Conservation (phyloP, 1,140 invertebrate species). For the Eriosoma lanigerum region DNA sequence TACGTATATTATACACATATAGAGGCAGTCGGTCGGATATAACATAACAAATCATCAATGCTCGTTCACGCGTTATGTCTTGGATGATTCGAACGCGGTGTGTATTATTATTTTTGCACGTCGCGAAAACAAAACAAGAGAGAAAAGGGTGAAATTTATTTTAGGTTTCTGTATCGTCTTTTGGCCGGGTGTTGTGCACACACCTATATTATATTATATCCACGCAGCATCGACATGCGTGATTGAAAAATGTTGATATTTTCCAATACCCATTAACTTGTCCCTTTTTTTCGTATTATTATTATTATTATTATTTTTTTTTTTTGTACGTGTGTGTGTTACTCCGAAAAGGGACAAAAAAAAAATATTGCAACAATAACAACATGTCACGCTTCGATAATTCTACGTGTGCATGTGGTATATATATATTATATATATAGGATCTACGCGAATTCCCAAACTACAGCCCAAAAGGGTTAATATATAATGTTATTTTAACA, state of each 20-base stretch:
- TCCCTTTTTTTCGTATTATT: constrained; percentile 27
- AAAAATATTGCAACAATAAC: constrained; percentile 32
- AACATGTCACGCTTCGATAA: constrained; percentile 51
- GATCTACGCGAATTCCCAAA: constrained; percentile 36
- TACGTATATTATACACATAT: background rate
- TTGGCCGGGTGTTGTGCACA: constrained; percentile 30
- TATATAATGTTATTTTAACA: constrained; percentile 49
- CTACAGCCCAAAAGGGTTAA: constrained; percentile 32
- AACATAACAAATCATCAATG: constrained; percentile 46
- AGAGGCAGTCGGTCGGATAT: background rate
- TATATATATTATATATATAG: background rate
- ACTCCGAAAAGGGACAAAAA: background rate
- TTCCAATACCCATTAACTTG: constrained; percentile 47
- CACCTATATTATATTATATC: background rate
- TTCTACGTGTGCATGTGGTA: background rate
- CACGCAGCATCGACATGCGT: background rate
- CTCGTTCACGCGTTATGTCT: constrained; percentile 47
- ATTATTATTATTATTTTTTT: constrained; percentile 15
- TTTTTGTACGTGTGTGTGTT: background rate
- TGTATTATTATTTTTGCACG: constrained; percentile 43
- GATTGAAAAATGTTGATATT: constrained; percentile 51
- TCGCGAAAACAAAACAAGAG: constrained; percentile 37
- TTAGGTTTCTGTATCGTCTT: constrained; percentile 48
- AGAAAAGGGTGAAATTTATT: constrained; percentile 49
- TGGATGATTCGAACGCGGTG: constrained; percentile 6